A percentile compares a stretch with the other conserved stretches of the same genome.
phyloP scores from a whole-genome alignment of 2,888 invertebrate species.

The Hydrotaea cyrtoneurina region DNA sequence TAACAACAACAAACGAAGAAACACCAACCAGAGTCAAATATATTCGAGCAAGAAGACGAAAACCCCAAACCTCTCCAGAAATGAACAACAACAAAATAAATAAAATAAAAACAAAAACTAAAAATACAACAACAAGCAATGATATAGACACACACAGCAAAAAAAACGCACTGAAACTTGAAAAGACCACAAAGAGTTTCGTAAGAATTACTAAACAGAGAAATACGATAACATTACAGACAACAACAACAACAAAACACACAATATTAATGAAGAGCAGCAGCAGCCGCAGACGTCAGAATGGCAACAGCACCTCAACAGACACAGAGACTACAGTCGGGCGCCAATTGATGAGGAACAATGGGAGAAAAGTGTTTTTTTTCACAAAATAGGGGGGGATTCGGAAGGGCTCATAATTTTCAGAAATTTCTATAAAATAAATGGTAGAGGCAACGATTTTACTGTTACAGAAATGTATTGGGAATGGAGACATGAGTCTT shows the following conservation, averaged over 20 bases:
- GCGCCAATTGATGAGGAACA: not conserved
- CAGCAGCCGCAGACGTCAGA: not conserved
- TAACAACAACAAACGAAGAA: not conserved
- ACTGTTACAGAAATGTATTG: too few relatives aligned
- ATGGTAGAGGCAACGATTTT: too few relatives aligned
- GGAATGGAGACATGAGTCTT: too few relatives aligned
- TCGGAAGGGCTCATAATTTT: too few relatives aligned
- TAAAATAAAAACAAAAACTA: slow-evolving; percentile 16
- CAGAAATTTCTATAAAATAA: too few relatives aligned
- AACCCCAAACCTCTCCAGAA: slow-evolving; percentile 3
- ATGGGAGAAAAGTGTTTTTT: not conserved
- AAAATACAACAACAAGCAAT: not conserved
- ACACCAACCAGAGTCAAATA: slow-evolving; percentile 24
- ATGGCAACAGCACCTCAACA: slow-evolving; percentile 27
- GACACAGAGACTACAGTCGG: slow-evolving; percentile 14
- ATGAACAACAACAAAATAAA: not conserved
- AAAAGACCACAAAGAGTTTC: slow-evolving; percentile 64
- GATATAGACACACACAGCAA: not conserved
- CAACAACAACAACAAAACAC: not conserved
- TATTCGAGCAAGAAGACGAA: not conserved
- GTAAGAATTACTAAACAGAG: slow-evolving; percentile 55
- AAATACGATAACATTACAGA: slow-evolving; percentile 54
- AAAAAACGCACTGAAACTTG: slow-evolving; percentile 34
- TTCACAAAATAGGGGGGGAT: not conserved
- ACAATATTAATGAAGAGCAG: slow-evolving; percentile 28